These are phyloP conservation scores for Papilio dardanus DNA, from an alignment of 1,140 invertebrate genomes.

Conservation along the genomic window DNA sequence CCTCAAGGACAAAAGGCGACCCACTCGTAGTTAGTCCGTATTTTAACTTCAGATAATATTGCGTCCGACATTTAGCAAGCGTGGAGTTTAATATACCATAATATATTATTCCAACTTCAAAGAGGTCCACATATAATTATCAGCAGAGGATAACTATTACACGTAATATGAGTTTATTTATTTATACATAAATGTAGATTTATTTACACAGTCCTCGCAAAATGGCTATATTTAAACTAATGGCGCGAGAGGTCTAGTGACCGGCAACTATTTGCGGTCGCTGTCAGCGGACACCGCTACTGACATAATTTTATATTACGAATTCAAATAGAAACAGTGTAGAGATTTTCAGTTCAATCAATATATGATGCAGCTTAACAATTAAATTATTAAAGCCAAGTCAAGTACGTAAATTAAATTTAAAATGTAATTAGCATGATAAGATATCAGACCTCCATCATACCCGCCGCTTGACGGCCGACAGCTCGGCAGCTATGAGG, in stretches of 20 bases:
- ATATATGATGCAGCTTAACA: too few species aligned
- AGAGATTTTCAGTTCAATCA: too few species aligned
- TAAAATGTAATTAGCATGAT: neutral
- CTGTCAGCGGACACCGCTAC: too few species aligned
- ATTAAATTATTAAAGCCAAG: neutral
- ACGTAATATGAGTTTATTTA: too few species aligned
- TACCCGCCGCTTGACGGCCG: neutral
- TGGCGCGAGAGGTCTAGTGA: too few species aligned
- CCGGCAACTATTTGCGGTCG: too few species aligned
- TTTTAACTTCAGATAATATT: conserved; percentile 20
- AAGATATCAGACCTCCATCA: neutral
- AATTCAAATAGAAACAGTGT: too few species aligned
- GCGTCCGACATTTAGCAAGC: neutral
- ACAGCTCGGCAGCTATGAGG: neutral
- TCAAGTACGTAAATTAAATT: neutral
- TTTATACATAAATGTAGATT: too few species aligned
- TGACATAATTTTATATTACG: too few species aligned
- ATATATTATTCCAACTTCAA: conserved; percentile 3
- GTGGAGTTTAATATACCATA: neutral
- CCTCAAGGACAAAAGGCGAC: conserved; percentile 24
- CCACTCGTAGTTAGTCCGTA: conserved; percentile 16
- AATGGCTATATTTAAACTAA: too few species aligned
- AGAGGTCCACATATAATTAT: neutral
- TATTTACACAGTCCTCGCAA: too few species aligned
- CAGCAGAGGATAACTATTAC: neutral